Percentiles rank a stretch among this genome's conserved stretches.
These are phyloP conservation scores for Tachysurus fulvidraco DNA, from an alignment of 2,113 vertebrate species.

Conservation along the genomic window DNA sequence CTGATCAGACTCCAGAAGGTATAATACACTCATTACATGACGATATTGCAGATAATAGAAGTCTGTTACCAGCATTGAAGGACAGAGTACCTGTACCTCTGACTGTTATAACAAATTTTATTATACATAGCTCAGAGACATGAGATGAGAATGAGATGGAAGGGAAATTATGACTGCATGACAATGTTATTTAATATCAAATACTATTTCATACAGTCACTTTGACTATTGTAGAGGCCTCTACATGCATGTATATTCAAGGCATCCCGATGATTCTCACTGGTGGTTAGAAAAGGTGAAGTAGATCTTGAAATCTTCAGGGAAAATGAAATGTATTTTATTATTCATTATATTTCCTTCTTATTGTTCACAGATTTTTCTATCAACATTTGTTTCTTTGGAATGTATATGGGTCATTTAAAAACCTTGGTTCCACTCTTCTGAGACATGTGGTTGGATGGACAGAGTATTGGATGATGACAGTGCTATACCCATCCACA, in stretches of 20 bases:
- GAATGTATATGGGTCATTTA: neutral
- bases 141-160: neutral
- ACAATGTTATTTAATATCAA: neutral
- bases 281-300: neutral
- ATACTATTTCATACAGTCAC: neutral
- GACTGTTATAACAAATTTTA: neutral
- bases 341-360: too few relatives aligned
- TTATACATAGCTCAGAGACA: neutral
- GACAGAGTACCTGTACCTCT: neutral
- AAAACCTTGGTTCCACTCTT: neutral
- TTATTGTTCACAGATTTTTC: neutral
- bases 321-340: too few relatives aligned
- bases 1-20: neutral
- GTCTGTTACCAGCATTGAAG: neutral
- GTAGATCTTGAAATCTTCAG: neutral
- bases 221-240: neutral
- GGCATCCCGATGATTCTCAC: neutral
- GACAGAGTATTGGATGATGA: neutral
- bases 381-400: neutral
- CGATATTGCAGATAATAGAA: neutral
- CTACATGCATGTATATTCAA: neutral
- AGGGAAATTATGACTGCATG: neutral
- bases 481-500: neutral
- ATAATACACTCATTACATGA: neutral
- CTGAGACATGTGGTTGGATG: neutral